Evolutionary conservation across 2,888 invertebrate genomes (phyloP).

Genomic region (Colletes collaris): DNA sequence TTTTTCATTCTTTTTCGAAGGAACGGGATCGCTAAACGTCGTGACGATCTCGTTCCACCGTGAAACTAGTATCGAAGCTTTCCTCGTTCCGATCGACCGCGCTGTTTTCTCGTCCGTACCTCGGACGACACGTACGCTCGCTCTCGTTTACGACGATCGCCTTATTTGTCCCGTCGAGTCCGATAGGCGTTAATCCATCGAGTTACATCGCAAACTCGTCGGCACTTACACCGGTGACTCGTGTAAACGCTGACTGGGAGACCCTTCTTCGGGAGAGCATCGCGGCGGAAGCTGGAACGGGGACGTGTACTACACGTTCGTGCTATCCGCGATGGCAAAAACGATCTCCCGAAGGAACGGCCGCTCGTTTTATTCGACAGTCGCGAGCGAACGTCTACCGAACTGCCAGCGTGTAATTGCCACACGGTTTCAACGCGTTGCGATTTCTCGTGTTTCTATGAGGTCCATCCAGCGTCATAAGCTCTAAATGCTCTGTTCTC

Average conservation of each 20-base stretch:
- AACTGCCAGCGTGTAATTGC: neutral
- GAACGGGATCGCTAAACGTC: no score
- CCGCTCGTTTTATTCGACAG: neutral
- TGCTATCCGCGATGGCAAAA: neutral
- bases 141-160: neutral
- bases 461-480: no score
- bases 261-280: neutral
- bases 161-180: neutral
- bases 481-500: no score
- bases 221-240: neutral
- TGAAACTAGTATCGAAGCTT: neutral
- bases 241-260: neutral
- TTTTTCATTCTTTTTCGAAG: no score
- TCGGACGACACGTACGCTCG: neutral
- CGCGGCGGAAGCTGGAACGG: neutral
- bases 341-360: neutral
- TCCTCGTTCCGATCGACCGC: neutral
- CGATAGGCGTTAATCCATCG: neutral
- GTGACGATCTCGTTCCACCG: neutral
- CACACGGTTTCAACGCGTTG: no score
- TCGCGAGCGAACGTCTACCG: neutral
- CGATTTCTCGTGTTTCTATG: no score
- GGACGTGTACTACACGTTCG: neutral
- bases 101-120: no score
- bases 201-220: neutral